These are phyloP conservation scores for Eilema sororculum DNA, from an alignment of 2,888 invertebrate genomes.

Conservation along the genomic window DNA sequence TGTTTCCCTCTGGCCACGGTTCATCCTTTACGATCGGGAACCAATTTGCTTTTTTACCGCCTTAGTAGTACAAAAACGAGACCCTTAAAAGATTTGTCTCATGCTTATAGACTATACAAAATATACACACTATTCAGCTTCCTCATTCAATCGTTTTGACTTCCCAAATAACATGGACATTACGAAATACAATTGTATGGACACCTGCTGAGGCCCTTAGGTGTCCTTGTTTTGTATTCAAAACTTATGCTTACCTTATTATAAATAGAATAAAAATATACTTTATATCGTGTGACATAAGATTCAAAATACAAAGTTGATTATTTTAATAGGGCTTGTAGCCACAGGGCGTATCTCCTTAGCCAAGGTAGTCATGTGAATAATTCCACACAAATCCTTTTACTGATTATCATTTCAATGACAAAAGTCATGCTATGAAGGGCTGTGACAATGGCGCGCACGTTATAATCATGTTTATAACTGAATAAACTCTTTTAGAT, in stretches of 20 bases:
- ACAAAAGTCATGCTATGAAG: constrained; percentile 79
- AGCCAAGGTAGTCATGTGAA: constrained; percentile 82
- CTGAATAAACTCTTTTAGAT: constrained; percentile 32
- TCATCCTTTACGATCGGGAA: background rate
- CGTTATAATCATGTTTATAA: constrained; percentile 52
- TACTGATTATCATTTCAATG: constrained; percentile 85
- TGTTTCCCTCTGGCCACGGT: background rate
- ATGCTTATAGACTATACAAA: constrained; percentile 35
- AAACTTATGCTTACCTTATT: constrained; percentile 35
- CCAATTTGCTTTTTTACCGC: background rate
- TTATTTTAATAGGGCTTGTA: constrained; percentile 59
- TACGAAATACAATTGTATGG: constrained; percentile 69
- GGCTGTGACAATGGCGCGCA: constrained; percentile 65
- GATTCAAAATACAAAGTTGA: constrained; percentile 30
- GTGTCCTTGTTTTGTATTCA: constrained; percentile 73
- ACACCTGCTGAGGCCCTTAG: constrained; percentile 82
- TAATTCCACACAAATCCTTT: constrained; percentile 84
- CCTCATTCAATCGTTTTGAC: constrained; percentile 56
- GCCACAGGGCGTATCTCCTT: constrained; percentile 86
- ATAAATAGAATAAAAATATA: constrained; percentile 34
- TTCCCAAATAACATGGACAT: constrained; percentile 71
- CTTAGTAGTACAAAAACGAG: constrained; percentile 7
- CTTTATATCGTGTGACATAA: constrained; percentile 34
- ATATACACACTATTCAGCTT: constrained; percentile 41
- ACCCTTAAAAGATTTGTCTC: constrained; percentile 42